phyloP scores from a whole-genome alignment of 2,113 vertebrate genomes.

The Corythornis cristatus region DNA sequence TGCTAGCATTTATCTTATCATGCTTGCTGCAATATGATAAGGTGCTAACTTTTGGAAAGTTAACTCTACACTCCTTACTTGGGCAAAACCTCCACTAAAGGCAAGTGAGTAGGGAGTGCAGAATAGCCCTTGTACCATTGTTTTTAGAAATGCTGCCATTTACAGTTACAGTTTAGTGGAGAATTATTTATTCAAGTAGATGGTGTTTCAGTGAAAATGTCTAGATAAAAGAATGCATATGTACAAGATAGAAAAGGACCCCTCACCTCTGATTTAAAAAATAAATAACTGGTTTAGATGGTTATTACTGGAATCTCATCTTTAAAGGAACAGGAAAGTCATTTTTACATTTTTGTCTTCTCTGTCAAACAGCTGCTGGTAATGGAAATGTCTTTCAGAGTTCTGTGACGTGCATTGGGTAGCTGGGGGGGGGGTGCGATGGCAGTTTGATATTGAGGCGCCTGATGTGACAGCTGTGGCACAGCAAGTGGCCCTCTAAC shows the following conservation, averaged over 20 bases:
- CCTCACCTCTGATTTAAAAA: constrained; percentile 54
- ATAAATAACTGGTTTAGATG: constrained; percentile 61
- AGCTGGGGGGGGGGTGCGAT: constrained; percentile 79
- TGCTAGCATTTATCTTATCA: constrained; percentile 34
- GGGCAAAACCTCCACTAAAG: background rate
- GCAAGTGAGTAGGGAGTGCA: background rate
- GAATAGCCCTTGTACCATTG: constrained; percentile 25
- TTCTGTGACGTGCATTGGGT: constrained; percentile 92
- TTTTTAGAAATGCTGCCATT: background rate
- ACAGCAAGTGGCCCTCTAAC: constrained; percentile 91
- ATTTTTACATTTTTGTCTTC: background rate
- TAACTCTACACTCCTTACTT: constrained; percentile 10
- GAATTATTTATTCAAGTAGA: constrained; percentile 60
- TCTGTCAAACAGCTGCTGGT: background rate
- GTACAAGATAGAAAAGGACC: constrained; percentile 43
- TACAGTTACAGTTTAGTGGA: constrained; percentile 27
- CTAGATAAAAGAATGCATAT: background rate
- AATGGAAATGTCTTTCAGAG: constrained; percentile 78
- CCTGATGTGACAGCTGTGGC: constrained; percentile 92
- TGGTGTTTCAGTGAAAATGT: constrained; percentile 5
- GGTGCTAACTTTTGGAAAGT: constrained; percentile 46
- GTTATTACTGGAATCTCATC: constrained; percentile 33
- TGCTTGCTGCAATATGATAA: constrained; percentile 2
- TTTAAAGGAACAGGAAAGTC: background rate
- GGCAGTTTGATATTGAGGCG: constrained; percentile 82